Percentiles rank a stretch among this genome's conserved stretches.
Evolutionary conservation across 2,888 invertebrate genomes (phyloP).

Genomic region (Caenorhabditis wallacei): DNA sequence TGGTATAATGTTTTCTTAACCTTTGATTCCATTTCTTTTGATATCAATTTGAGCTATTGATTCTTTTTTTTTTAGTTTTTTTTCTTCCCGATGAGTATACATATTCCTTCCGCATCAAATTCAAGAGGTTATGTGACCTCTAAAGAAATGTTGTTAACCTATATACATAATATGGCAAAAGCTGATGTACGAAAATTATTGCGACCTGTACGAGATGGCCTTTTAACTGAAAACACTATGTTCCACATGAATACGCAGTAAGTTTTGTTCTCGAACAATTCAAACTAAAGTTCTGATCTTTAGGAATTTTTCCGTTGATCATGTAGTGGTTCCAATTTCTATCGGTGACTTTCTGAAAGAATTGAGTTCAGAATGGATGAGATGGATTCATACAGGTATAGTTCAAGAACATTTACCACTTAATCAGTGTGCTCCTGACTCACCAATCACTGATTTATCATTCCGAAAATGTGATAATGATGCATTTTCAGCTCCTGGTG

Average conservation of each 20-base stretch:
- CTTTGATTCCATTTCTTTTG: slow-evolving; percentile 33
- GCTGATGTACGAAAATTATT: slow-evolving; percentile 69
- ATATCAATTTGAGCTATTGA: slow-evolving; percentile 34
- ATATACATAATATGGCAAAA: slow-evolving; percentile 72
- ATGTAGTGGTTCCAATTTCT: slow-evolving; percentile 74
- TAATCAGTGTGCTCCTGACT: slow-evolving; percentile 21
- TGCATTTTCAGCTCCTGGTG: slow-evolving; percentile 60
- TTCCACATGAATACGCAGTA: slow-evolving; percentile 77
- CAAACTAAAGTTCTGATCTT: background rate
- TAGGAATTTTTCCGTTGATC: slow-evolving; percentile 78
- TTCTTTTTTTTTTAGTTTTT: slow-evolving; percentile 27
- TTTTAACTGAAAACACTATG: slow-evolving; percentile 76
- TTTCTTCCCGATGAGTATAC: slow-evolving; percentile 44
- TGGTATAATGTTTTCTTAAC: slow-evolving; percentile 40
- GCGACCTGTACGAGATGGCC: slow-evolving; percentile 73
- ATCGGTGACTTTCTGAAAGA: slow-evolving; percentile 73
- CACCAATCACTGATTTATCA: slow-evolving; percentile 23
- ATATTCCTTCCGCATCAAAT: slow-evolving; percentile 65
- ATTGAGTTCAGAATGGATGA: slow-evolving; percentile 72
- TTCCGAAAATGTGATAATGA: slow-evolving; percentile 18
- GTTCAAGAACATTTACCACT: slow-evolving; percentile 36
- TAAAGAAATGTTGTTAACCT: slow-evolving; percentile 69
- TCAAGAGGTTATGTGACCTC: slow-evolving; percentile 70
- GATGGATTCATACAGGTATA: slow-evolving; percentile 76
- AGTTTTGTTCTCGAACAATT: slow-evolving; percentile 12